Evolutionary conservation across 2,113 vertebrate genomes (phyloP), one percentile per base, ranked within the genome.

Genomic region (Menidia beryllina): DNA sequence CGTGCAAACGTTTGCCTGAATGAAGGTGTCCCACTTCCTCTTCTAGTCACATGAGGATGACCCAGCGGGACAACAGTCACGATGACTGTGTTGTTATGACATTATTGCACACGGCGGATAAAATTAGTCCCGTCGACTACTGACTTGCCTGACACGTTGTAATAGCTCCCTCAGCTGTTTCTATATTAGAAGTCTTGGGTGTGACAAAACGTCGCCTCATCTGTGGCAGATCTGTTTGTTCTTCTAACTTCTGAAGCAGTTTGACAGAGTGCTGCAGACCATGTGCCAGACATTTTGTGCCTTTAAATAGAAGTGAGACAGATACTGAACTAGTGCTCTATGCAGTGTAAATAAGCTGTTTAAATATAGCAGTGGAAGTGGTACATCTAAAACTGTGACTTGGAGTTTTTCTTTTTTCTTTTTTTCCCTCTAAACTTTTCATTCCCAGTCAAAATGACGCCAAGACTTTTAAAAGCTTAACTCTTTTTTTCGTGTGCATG

Each of bases 311-410:
- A 91, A n/a, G 80, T 86, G 86, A 87, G 86, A 73, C 57, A 82
- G 81, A 69, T 63, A 27, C 67, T 57, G 69, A 64, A 64, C 78
- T 76, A 68, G 87, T 88, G 83, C 67, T 74, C 81, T 84, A 85
- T 89, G 85, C 89, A 84, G 92, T 90, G 92, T 89, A 90, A 93
- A 93, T 91, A 88, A 87, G 87, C 48, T 50, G 69, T 76, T 60
- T 83, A 91, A 88, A 89, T 91, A 87, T 93, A 92, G 90, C 82
- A 71, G 67, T 21, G 68, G 66, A 90, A 85, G 87, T 89, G 88
- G 88, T 82, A 88, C 55, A 76, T 90, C 64, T 69, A 30, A 79
- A 76, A 68, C 64, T 67, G 63, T 41, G 67, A 74, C 69, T 27
- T n/a, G 21, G 34, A 49, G 48, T 30, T 50, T 50, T 50, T 49